Conservation (phyloP, 1,140 invertebrate genomes). For the Lepidurus apus region DNA sequence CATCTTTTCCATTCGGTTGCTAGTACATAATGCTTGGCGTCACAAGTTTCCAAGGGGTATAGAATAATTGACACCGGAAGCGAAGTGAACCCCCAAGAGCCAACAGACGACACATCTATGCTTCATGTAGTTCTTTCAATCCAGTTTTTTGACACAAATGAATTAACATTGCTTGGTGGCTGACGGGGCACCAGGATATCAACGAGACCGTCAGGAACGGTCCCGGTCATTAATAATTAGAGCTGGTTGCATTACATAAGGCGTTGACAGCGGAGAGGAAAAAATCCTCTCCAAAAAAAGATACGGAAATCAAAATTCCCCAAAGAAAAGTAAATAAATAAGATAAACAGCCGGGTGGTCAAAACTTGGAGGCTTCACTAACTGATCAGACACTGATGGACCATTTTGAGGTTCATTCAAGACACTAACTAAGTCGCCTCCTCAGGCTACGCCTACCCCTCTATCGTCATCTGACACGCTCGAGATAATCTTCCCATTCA, state of each 20-base stretch:
- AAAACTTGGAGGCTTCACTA: background rate
- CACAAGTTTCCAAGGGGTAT: too few species aligned
- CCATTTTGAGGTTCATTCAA: background rate
- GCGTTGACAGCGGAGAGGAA: too few species aligned
- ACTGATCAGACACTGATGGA: background rate
- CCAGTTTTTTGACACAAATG: too few species aligned
- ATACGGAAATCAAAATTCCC: background rate
- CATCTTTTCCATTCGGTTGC: background rate
- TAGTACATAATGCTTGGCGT: too few species aligned
- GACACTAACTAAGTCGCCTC: background rate
- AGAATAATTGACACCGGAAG: background rate
- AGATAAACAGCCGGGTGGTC: background rate
- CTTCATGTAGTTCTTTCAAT: background rate
- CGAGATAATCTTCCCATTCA: conserved; percentile 15
- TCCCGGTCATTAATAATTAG: too few species aligned
- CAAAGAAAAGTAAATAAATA: background rate
- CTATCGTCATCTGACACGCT: background rate
- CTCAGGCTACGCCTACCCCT: background rate
- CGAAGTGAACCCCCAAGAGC: background rate
- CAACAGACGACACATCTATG: background rate
- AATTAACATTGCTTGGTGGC: too few species aligned
- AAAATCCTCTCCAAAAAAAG: too few species aligned
- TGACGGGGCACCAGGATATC: too few species aligned
- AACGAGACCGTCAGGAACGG: too few species aligned
- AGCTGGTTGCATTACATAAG: too few species aligned